Conservation (phyloP, 2,797 vertebrate genomes). For the Lindbergichthys nudifrons region DNA sequence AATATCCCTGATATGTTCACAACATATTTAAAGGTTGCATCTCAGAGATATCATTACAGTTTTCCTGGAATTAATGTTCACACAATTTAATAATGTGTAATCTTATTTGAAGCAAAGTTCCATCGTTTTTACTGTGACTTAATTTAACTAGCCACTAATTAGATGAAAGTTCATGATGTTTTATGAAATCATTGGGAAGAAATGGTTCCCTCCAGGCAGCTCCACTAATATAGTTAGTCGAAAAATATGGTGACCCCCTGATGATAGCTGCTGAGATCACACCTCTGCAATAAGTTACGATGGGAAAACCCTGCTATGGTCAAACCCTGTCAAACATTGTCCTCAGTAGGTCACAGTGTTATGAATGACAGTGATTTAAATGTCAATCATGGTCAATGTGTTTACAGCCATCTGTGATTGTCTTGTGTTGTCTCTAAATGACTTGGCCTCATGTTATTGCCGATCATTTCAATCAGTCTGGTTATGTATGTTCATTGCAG, state of each 20-base stretch:
- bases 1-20: neutral
- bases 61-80: constrained; percentile 40
- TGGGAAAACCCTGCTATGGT: constrained; percentile 12
- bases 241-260: constrained; percentile 14
- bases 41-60: constrained; percentile 12
- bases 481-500: constrained; percentile 8
- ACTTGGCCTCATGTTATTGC: constrained; percentile 24
- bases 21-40: constrained; percentile 1
- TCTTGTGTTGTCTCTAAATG: constrained; percentile 33
- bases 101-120: constrained; percentile 35
- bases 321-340: constrained; percentile 6
- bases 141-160: constrained; percentile 40
- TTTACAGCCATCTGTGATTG: constrained; percentile 21
- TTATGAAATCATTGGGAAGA: constrained; percentile 50
- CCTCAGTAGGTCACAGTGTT: neutral
- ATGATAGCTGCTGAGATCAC: constrained; percentile 7
- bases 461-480: constrained; percentile 29
- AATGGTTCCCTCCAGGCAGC: constrained; percentile 38
- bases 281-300: constrained; percentile 26
- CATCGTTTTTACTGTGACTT: constrained; percentile 28
- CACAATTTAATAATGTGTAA: constrained; percentile 49
- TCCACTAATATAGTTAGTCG: constrained; percentile 24
- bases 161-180: constrained; percentile 48
- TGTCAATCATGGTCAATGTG: neutral
- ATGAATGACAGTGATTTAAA: neutral